Evolutionary conservation across 2,888 invertebrate genomes (phyloP), one percentile per base, ranked within the genome.

Genomic region (Apotomis capreana): DNA sequence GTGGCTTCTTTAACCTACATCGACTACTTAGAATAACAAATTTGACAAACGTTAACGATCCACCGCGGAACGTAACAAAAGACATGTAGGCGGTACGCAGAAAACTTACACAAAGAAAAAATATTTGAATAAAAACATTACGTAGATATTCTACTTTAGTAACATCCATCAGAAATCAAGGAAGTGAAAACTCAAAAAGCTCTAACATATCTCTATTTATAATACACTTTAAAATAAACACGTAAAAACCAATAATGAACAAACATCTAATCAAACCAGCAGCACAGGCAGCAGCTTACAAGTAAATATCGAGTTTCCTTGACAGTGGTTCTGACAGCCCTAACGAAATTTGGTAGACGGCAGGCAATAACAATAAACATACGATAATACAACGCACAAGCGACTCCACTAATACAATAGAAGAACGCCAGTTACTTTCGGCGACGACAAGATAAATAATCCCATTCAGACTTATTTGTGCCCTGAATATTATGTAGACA

Each of bases 371-470:
- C 63, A 74, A 74, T 75, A 78, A 79, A 78, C 74, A 80, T 69
- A 75, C 73, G 74, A 74, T 75, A 76, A 74, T 75, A 76, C 70
- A 78, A 55, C 62, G 63, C 68, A 51, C 78, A 75, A 76, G 75
- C 74, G 73, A 78, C 76, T 78, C 76, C 73, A 75, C 76, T 79
- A 80, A 83, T 83, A 80, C 79, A 81, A 81, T 79, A 78, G 77
- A 78, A 81, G 77, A 83, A 70, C 65, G 70, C 65, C 69, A 61
- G 71, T 73, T 77, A 70, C 69, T 74, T 71, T 69, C 61, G 58
- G 74, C 65, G 79, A 81, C 79, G 76, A 80, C 76, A 81, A 80
- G 78, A 85, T 83, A 84, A 84, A 85, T 84, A 84, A 84, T 83
- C 78, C 79, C 77, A 77, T 78, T 78, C 76, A 68, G 70, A 77